A percentile compares a stretch with the other conserved stretches of the same genome.
Evolutionary conservation across 23 tunicate species (phyloP).

Genomic region (Clavelina lepadiformis): DNA sequence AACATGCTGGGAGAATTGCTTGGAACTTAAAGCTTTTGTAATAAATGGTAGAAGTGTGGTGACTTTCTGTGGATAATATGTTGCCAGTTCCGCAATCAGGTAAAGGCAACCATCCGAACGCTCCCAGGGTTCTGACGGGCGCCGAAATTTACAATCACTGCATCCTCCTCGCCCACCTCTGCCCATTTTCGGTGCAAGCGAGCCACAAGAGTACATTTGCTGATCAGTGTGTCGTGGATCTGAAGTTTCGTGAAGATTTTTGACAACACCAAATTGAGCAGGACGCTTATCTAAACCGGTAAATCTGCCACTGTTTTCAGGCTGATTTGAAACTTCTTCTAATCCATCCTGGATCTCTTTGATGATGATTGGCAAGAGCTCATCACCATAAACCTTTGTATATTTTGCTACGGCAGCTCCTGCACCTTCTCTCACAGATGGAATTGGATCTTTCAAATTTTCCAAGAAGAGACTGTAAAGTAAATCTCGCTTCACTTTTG

Average conservation of each 20-base stretch:
- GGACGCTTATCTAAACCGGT: slow-evolving; percentile 73
- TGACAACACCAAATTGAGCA: slow-evolving; percentile 88
- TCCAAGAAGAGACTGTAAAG: slow-evolving; percentile 66
- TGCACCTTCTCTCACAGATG: slow-evolving; percentile 94
- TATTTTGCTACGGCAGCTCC: slow-evolving; percentile 76
- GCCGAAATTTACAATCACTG: slow-evolving; percentile 63
- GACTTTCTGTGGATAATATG: slow-evolving; percentile 16
- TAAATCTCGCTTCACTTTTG: slow-evolving; percentile 14
- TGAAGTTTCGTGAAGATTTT: slow-evolving; percentile 27
- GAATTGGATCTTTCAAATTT: slow-evolving; percentile 78
- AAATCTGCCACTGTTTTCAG: slow-evolving; percentile 45
- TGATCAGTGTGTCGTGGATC: slow-evolving; percentile 65
- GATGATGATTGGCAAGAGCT: slow-evolving; percentile 29
- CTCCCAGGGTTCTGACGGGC: slow-evolving; percentile 94
- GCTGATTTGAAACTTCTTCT: slow-evolving; percentile 47
- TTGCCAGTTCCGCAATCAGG: slow-evolving; percentile 53
- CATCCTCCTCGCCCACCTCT: slow-evolving; percentile 76
- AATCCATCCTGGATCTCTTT: slow-evolving; percentile 53
- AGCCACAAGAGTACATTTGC: slow-evolving; percentile 96
- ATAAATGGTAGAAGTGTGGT: slow-evolving; percentile 32
- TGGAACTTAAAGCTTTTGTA: slow-evolving; percentile 30
- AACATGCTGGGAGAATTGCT: slow-evolving; percentile 65
- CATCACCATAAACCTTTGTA: slow-evolving; percentile 60
- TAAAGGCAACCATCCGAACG: slow-evolving; percentile 85
- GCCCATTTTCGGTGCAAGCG: slow-evolving; percentile 91